Conservation (phyloP, 2,113 vertebrate genomes). For the Micronycteris hirsuta region DNA sequence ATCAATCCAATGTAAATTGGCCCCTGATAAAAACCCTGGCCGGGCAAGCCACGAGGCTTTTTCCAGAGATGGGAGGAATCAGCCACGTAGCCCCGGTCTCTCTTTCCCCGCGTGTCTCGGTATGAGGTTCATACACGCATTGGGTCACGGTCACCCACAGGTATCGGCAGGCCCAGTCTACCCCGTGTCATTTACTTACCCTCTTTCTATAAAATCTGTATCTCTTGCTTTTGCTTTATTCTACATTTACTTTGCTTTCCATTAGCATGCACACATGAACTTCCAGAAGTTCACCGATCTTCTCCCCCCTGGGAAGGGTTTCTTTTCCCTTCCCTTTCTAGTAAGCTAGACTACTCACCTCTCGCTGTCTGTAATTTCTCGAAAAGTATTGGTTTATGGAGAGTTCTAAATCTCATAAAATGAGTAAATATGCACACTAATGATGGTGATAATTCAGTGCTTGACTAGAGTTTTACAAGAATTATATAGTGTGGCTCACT, state of each 20-base stretch:
- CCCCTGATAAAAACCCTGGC: too few species aligned
- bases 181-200: too few species aligned
- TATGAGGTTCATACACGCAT: too few species aligned
- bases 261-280: neutral
- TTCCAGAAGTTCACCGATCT: neutral
- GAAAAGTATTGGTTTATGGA: neutral
- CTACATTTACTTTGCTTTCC: neutral
- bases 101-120: too few species aligned
- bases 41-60: too few species aligned
- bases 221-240: neutral
- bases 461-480: neutral
- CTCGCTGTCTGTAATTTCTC: neutral
- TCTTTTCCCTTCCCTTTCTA: too few species aligned
- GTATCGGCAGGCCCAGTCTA: too few species aligned
- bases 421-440: neutral
- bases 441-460: neutral
- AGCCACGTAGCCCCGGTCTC: too few species aligned
- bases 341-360: neutral
- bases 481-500: neutral
- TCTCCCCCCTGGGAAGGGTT: neutral
- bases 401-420: neutral
- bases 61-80: too few species aligned
- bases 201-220: neutral
- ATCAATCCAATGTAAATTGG: too few species aligned
- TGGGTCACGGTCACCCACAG: too few species aligned